Conservation (phyloP, 2,888 invertebrate species). For the Salticus scenicus region DNA sequence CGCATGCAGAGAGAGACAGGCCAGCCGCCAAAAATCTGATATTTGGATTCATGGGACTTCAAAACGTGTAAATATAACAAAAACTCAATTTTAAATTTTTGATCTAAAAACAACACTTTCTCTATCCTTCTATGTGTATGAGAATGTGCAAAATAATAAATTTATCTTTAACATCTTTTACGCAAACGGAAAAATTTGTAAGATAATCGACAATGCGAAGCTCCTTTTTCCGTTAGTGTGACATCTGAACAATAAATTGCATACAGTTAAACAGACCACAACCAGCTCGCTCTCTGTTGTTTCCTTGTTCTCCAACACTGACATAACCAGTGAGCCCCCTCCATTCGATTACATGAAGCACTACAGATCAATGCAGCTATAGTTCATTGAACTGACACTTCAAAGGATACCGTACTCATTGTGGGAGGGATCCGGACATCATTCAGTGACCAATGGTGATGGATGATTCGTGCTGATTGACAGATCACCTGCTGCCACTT, state of each 20-base stretch:
- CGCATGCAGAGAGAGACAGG: too few species aligned
- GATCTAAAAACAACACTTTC: too few species aligned
- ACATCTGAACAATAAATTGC: not conserved
- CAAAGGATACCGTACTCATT: constrained; percentile 61
- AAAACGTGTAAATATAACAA: too few species aligned
- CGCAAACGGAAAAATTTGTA: too few species aligned
- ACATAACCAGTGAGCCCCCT: not conserved
- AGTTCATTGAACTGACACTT: constrained; percentile 64
- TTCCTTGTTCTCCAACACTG: not conserved
- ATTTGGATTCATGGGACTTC: too few species aligned
- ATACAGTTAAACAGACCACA: not conserved
- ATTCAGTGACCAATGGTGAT: constrained; percentile 60
- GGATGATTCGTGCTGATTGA: constrained; percentile 55
- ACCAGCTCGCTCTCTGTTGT: not conserved
- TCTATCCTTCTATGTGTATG: too few species aligned
- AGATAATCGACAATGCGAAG: too few species aligned
- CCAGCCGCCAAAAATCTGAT: too few species aligned
- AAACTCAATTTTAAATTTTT: too few species aligned
- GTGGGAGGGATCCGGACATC: constrained; percentile 51
- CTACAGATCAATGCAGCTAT: constrained; percentile 45
- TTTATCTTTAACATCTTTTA: too few species aligned
- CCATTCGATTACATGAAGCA: constrained; percentile 31
- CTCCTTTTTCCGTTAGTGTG: too few species aligned
- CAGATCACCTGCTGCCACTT: constrained; percentile 49
- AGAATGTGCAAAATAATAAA: too few species aligned